Evolutionary conservation across 2,888 invertebrate species (phyloP), one percentile per base, ranked within the genome.

Genomic region (Zygogramma bicolorata): DNA sequence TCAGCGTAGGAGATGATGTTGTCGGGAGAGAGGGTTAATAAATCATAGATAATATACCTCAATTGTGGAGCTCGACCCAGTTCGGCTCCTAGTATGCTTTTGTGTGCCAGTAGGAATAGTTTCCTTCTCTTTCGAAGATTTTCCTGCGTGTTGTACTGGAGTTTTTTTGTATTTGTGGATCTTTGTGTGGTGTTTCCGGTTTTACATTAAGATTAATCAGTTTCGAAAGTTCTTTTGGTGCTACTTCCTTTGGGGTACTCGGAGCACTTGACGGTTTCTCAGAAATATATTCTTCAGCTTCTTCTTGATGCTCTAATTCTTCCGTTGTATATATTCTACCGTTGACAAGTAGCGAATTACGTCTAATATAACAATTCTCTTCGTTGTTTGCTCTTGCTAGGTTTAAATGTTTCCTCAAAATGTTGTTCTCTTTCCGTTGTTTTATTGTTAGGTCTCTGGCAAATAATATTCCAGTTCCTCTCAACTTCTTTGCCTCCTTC

Each of bases 361-460:
- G 27, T 22, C n/a, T 59, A 8, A 59, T 59, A n/a, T 13, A 59
- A n/a, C 59, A 59, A 59, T 27, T 59, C 6, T 59, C 29, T 25
- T 22, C 29, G 5, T 59, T 59, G 13, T 59, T 59, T 27, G n/a
- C n/a, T n/a, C n/a, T n/a, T n/a, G n/a, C n/a, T n/a, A n/a, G n/a
- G 29, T 59, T 59, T 4, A 27, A n/a, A 59, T 59, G 29, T 59
- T 59, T 59, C n/a, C 29, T 59, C 6, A 59, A 8, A 59, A 27
- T 59, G 5, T 27, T 4, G n/a, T 59, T 59, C 13, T 40, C 6
- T 59, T 59, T 22, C 27, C 59, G 7, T 15, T 59, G 29, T 59
- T 59, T 59, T 10, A 27, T 3, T 40, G 40, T 40, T 3, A 40
- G 13, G 40, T 40, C 40, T 8, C 13, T 13, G 3, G 5, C 40